Evolutionary conservation across 2,888 invertebrate genomes (phyloP), one percentile per base, ranked within the genome.

Genomic region (Pristionchus mayeri): DNA sequence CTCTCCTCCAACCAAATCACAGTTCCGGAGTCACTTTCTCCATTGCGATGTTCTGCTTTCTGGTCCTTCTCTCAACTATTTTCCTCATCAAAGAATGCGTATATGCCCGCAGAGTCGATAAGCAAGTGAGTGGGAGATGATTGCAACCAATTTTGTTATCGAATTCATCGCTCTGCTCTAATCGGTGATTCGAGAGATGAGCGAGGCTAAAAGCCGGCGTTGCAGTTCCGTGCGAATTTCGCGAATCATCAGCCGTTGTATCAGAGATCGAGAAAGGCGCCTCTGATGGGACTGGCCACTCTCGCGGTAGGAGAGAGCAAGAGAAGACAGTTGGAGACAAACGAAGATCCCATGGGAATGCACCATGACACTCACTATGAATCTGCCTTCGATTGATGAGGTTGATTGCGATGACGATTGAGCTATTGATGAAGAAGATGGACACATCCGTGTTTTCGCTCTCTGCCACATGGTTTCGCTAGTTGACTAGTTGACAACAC

Each of bases 311-410:
- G 37, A 37, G n/a, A 40, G 3, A 40, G 40, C 9, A 71, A 40
- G 71, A 40, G 21, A n/a, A 40, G 40, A 40, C 6, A n/a, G 4
- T 40, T 40, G n/a, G 71, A 71, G 6, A n/a, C 16, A 2, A 71
- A 21, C n/a, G 71, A 63, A 27, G 34, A 63, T 63, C 71, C 37
- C n/a, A 9, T 40, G 11, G 40, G 34, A 40, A n/a, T 71, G 4
- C 63, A 30, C 2, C 63, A 63, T 34, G n/a, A 6, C 57, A 27
- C 63, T 63, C 34, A 34, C 34, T 71, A 13, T 71, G 40, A 37
- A 71, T 71, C 40, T 71, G 9, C 40, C 71, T 11, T 71, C 71
- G 24, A 71, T 71, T 9, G 71, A 71, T 71, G 71, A 71, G 34
- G 40, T 40, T 34, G 67, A 67, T 71, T 30, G 34, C 40, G 40